A percentile compares a stretch with the other conserved stretches of the same genome.
These are phyloP conservation scores for Dicrurus megarhynchus DNA, from an alignment of 2,113 vertebrate species.

Conservation along the genomic window DNA sequence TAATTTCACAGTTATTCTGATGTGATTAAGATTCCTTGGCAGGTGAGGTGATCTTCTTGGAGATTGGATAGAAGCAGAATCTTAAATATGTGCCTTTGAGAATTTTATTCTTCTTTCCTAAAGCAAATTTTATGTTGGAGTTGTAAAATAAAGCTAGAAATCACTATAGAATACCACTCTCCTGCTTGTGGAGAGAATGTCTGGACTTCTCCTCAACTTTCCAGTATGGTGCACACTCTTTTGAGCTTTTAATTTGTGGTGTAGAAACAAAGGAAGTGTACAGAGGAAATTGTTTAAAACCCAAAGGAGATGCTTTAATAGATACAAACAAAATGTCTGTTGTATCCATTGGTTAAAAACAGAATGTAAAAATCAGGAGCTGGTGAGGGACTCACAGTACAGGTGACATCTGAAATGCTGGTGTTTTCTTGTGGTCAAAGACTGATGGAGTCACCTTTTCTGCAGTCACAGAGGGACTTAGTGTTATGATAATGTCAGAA, in stretches of 20 bases:
- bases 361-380: not conserved
- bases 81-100: not conserved
- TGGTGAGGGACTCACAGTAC: not conserved
- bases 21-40: not conserved
- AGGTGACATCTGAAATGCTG: not conserved
- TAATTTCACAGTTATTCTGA: not conserved
- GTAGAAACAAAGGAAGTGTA: not conserved
- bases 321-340: not conserved
- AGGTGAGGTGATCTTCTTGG: not conserved
- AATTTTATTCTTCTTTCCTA: not conserved
- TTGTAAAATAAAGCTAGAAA: not conserved
- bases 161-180: not conserved
- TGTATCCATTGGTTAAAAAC: not conserved
- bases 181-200: not conserved
- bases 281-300: not conserved
- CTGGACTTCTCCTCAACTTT: not conserved
- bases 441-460: not conserved
- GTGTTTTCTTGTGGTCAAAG: not conserved
- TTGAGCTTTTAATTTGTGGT: not conserved
- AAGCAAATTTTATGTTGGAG: not conserved
- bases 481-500: not conserved
- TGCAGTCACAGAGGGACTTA: not conserved
- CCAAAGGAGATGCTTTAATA: not conserved
- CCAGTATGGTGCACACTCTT: not conserved
- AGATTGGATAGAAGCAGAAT: not conserved